These are phyloP conservation scores for Arctia plantaginis DNA, from an alignment of 2,888 invertebrate species.

Conservation along the genomic window DNA sequence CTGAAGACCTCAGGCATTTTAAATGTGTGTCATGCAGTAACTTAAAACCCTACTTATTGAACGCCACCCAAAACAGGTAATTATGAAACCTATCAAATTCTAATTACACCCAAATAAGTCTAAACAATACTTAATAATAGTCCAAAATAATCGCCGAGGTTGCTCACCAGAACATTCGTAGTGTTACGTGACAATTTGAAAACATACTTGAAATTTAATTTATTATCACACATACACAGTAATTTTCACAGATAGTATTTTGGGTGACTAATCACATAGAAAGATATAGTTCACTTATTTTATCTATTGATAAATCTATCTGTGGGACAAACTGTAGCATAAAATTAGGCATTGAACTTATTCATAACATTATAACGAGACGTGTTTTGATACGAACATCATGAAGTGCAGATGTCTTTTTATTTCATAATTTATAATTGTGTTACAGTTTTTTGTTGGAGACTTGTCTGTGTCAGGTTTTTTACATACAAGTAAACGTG, in stretches of 20 bases:
- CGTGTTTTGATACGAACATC: background rate
- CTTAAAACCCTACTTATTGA: too few relatives aligned
- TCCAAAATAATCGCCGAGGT: too few relatives aligned
- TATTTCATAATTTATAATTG: background rate
- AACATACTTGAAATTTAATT: too few relatives aligned
- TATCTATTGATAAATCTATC: background rate
- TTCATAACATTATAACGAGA: background rate
- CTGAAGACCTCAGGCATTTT: too few relatives aligned
- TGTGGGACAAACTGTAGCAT: background rate
- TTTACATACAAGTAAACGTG: background rate
- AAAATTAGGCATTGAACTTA: background rate
- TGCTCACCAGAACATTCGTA: too few relatives aligned
- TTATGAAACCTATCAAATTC: too few relatives aligned
- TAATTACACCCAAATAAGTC: too few relatives aligned
- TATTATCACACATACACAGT: too few relatives aligned
- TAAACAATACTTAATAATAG: too few relatives aligned
- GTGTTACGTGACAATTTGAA: too few relatives aligned
- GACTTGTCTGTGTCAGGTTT: background rate
- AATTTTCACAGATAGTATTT: background rate
- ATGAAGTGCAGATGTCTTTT: background rate
- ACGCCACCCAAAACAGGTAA: too few relatives aligned
- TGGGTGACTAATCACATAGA: background rate
- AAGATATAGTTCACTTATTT: background rate
- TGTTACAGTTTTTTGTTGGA: background rate
- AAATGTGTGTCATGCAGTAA: too few relatives aligned